Evolutionary conservation across 2,113 vertebrate species (phyloP).

Genomic region (Acrocephalus kingi): DNA sequence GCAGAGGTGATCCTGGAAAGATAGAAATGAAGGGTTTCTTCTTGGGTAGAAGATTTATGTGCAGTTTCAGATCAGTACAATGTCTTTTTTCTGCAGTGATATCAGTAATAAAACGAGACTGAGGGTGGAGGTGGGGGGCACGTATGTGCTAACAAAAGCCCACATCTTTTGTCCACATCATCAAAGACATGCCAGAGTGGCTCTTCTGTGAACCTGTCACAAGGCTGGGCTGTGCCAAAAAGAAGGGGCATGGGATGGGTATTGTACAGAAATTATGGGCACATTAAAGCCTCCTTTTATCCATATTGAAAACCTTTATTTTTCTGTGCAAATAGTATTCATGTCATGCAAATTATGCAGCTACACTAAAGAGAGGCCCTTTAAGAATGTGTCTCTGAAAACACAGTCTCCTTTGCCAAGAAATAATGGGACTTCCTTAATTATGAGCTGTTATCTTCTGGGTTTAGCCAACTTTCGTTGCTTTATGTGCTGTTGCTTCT

Average conservation of each 20-base stretch:
- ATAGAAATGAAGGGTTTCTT: not conserved
- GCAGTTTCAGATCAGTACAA: not conserved
- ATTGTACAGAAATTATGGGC: not conserved
- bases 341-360: slow-evolving; percentile 22
- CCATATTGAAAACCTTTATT: slow-evolving; percentile 5
- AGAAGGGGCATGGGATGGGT: not conserved
- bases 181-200: not conserved
- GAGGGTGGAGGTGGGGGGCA: not conserved
- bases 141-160: not conserved
- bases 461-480: slow-evolving; percentile 27
- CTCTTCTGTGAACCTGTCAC: not conserved
- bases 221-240: not conserved
- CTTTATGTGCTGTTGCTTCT: slow-evolving; percentile 25
- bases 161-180: not conserved
- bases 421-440: slow-evolving; percentile 55
- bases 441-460: slow-evolving; percentile 56
- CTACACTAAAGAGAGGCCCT: slow-evolving; percentile 19
- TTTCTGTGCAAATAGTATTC: not conserved
- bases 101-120: not conserved
- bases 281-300: slow-evolving; percentile 12
- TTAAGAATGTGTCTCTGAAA: slow-evolving; percentile 50
- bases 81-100: not conserved
- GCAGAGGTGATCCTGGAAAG: not conserved
- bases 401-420: slow-evolving; percentile 25
- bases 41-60: not conserved